phyloP scores from a whole-genome alignment of 2,113 vertebrate species.

The Xiphophorus couchianus region DNA sequence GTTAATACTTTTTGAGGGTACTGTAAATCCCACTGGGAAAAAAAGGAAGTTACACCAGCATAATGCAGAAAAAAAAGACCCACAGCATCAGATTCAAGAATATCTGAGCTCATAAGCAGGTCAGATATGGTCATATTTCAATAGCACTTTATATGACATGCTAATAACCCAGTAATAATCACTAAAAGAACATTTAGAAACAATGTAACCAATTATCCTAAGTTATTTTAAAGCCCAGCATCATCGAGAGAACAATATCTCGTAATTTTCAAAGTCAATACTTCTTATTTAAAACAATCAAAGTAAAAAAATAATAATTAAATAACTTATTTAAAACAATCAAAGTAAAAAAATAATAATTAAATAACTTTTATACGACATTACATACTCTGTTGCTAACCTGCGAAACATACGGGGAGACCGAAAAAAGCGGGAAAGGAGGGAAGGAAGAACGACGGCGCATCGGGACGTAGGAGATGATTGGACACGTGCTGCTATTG shows the following conservation, averaged over 20 bases:
- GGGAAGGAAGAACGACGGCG: no score
- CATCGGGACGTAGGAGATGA: neutral
- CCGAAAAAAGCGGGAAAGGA: neutral
- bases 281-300: neutral
- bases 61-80: neutral
- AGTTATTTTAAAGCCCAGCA: no score
- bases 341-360: no score
- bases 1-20: neutral
- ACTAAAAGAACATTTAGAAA: no score
- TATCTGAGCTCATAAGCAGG: neutral
- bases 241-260: no score
- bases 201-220: no score
- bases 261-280: neutral
- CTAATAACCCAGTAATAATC: no score
- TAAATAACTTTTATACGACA: neutral
- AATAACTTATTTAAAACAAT: no score
- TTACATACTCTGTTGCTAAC: neutral
- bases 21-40: neutral
- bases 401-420: neutral
- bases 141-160: no score
- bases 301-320: no score
- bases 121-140: no score
- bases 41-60: neutral
- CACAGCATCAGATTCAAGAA: neutral
- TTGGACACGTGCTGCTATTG: constrained; percentile 21